phyloP scores from a whole-genome alignment of 2,888 invertebrate genomes.

The Hydraecia micacea region DNA sequence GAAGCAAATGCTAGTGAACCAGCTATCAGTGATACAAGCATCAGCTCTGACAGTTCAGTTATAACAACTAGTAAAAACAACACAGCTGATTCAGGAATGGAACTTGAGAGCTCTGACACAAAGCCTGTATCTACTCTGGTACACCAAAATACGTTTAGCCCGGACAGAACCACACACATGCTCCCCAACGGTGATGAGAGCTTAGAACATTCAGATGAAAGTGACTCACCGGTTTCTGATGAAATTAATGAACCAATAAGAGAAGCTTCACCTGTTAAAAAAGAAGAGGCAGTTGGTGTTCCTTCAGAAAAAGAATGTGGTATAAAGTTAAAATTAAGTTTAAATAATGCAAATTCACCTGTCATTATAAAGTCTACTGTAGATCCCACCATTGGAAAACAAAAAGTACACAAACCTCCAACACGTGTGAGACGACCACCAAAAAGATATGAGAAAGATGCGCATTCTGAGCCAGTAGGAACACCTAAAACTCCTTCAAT shows the following conservation, averaged over 20 bases:
- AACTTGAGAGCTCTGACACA: slow-evolving; percentile 74
- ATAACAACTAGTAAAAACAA: slow-evolving; percentile 77
- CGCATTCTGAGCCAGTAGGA: slow-evolving; percentile 64
- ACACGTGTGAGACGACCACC: slow-evolving; percentile 83
- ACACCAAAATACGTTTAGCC: slow-evolving; percentile 67
- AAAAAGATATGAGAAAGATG: slow-evolving; percentile 84
- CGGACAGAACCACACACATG: slow-evolving; percentile 68
- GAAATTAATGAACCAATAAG: slow-evolving; percentile 70
- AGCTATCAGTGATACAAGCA: slow-evolving; percentile 78
- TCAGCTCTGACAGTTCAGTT: slow-evolving; percentile 76
- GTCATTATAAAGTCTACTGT: slow-evolving; percentile 88
- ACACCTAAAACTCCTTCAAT: slow-evolving; percentile 82
- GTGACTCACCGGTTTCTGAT: slow-evolving; percentile 78
- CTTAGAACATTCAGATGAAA: slow-evolving; percentile 80
- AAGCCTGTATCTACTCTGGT: slow-evolving; percentile 74
- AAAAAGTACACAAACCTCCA: slow-evolving; percentile 83
- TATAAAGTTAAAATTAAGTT: slow-evolving; percentile 86
- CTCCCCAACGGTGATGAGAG: slow-evolving; percentile 83
- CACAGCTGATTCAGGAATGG: slow-evolving; percentile 78
- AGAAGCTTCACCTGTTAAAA: slow-evolving; percentile 66
- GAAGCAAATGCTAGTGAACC: slow-evolving; percentile 73
- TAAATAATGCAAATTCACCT: slow-evolving; percentile 88
- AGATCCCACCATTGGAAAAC: slow-evolving; percentile 85
- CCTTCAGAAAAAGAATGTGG: slow-evolving; percentile 82
- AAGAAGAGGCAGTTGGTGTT: slow-evolving; percentile 69